Evolutionary conservation across 2,113 vertebrate species (phyloP), one percentile per base, ranked within the genome.

Genomic region (Lasiurus cinereus): DNA sequence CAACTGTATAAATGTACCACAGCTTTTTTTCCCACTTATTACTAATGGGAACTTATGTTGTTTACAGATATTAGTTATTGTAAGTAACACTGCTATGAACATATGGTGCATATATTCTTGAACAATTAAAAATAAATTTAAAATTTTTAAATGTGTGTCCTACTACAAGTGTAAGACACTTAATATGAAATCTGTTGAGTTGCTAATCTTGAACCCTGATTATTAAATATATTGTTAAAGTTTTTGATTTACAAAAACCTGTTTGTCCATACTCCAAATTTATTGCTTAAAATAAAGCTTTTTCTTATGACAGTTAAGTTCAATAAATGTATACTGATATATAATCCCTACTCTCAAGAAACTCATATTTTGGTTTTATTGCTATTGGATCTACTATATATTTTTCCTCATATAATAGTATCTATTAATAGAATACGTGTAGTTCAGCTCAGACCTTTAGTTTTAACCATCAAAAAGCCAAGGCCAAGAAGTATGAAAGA

Each of bases 241-340:
- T 93, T 83, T 86, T 22, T 90, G 22, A 90, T 70, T 83, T 6
- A 83, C 27, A 64, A 77, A 82, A 86, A 22, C 50, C 8, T 76
- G 2, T 83, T 90, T 80, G 59, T 70, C 59, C 67, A 22, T 64
- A 43, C 70, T 83, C 70, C n/a, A 83, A 70, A 66, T 94, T 84
- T 36, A 73, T 74, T 92, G 24, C 39, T 50, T 92, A 83, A 92
- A 84, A 56, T 48, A 82, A 95, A 69, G 33, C 9, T 84, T 62
- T 91, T 78, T 46, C 70, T 59, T n/a, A 39, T 76, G n/a, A 85
- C 48, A 66, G 31, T 88, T 91, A 93, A 91, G 91, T 91, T 82
- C 29, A 89, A 22, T 67, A 94, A 59, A 94, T 4, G 52, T 92
- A 54, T 72, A 39, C 64, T 83, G 8, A 72, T 93, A 74, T 12